phyloP scores from a whole-genome alignment of 2,113 vertebrate genomes.

The Tonatia bakeri region DNA sequence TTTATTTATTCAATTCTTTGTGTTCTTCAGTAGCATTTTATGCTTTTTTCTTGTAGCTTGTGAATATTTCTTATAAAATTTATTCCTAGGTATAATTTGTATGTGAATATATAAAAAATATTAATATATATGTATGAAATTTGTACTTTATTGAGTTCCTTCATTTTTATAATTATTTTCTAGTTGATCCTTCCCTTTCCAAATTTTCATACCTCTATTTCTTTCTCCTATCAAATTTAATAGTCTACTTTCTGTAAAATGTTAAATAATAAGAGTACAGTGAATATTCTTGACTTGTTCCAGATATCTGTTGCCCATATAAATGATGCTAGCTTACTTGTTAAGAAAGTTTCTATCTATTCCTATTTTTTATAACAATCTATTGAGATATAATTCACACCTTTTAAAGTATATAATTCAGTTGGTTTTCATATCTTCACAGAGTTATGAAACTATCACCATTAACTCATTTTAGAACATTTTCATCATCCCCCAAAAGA shows the following conservation, averaged over 20 bases:
- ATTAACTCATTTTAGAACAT: background rate
- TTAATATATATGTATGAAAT: background rate
- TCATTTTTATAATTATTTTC: slow-evolving; percentile 1
- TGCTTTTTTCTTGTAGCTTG: background rate
- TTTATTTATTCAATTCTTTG: background rate
- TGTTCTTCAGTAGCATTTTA: background rate
- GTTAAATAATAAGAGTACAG: background rate
- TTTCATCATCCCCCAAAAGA: background rate
- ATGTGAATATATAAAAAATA: background rate
- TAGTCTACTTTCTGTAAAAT: background rate
- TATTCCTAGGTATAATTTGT: background rate
- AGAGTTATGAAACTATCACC: background rate
- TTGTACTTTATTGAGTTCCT: background rate
- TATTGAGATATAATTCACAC: background rate
- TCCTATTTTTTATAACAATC: slow-evolving; percentile 12
- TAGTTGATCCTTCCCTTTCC: background rate
- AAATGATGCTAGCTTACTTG: background rate
- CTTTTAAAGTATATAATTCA: background rate
- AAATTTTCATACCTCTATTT: background rate
- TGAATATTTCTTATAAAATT: background rate
- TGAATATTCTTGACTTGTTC: background rate
- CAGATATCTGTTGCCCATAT: background rate
- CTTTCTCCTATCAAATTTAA: background rate
- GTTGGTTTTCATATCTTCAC: background rate
- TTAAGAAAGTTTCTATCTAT: background rate